A percentile compares a stretch with the other conserved stretches of the same genome.
Evolutionary conservation across 2,797 vertebrate genomes (phyloP).

Genomic region (Sebastes elongatus): DNA sequence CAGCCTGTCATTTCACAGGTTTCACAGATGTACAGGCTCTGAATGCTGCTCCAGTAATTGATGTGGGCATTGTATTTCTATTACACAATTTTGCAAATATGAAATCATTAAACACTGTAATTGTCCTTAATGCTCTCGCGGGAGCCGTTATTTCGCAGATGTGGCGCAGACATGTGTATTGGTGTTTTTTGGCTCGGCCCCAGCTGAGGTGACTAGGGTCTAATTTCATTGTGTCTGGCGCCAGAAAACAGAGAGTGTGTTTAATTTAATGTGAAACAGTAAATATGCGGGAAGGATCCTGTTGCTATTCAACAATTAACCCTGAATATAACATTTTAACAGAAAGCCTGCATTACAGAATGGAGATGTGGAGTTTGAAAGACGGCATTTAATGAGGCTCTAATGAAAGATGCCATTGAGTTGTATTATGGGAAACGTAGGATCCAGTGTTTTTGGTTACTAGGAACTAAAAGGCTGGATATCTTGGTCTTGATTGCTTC

Average conservation of each 20-base stretch:
- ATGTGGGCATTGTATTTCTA: conserved; percentile 42
- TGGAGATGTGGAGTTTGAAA: neutral
- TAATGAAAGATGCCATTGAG: neutral
- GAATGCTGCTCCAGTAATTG: conserved; percentile 34
- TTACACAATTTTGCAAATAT: conserved; percentile 58
- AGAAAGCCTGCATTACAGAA: neutral
- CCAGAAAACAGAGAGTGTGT: conserved; percentile 20
- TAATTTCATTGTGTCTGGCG: conserved; percentile 51
- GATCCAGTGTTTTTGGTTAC: neutral
- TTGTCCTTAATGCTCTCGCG: conserved; percentile 30
- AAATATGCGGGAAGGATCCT: conserved; percentile 28
- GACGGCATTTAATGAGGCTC: neutral
- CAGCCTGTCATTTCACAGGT: conserved; percentile 54
- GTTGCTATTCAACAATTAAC: neutral
- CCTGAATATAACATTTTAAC: neutral
- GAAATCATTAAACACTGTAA: conserved; percentile 64
- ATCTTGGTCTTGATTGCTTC: no score
- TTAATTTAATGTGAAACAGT: conserved; percentile 28
- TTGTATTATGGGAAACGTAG: neutral
- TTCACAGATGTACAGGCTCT: conserved; percentile 38
- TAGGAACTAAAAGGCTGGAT: no score
- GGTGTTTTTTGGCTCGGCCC: neutral
- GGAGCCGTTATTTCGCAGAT: conserved; percentile 20
- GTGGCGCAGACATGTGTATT: conserved; percentile 1
- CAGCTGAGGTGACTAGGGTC: conserved; percentile 30